Conservation (phyloP, 2,797 vertebrate species). For the Enteromius treurensis region DNA sequence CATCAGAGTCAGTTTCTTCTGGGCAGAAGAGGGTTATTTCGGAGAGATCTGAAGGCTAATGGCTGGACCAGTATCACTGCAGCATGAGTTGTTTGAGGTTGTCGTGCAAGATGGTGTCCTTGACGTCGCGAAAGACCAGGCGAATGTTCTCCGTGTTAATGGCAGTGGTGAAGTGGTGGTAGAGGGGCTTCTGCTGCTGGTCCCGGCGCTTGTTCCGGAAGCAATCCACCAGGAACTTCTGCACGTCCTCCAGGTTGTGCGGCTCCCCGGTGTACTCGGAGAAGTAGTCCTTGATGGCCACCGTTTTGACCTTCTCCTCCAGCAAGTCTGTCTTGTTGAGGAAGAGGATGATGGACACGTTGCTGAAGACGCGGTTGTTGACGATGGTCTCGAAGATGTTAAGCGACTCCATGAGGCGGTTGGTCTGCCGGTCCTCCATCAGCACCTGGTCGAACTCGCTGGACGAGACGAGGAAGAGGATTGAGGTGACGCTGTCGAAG, state of each 20-base stretch:
- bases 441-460: conserved; percentile 98
- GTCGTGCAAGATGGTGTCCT: conserved; percentile 98
- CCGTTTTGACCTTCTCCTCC: conserved; percentile 91
- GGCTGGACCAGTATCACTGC: conserved; percentile 80
- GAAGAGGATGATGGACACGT: conserved; percentile 98
- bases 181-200: conserved; percentile 94
- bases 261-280: conserved; percentile 87
- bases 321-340: conserved; percentile 98
- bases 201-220: conserved; percentile 93
- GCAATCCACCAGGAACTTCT: conserved; percentile 94
- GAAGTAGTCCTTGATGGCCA: conserved; percentile 97
- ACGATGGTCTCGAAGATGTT: conserved; percentile 99
- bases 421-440: conserved; percentile 98
- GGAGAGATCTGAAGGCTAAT: conserved; percentile 3
- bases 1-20: conserved; percentile 15
- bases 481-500: conserved; percentile 96
- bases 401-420: conserved; percentile 94
- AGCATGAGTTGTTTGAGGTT: conserved; percentile 99
- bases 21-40: conserved; percentile 41
- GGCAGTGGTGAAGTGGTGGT: conserved; percentile 99
- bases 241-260: conserved; percentile 87
- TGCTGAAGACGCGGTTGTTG: conserved; percentile 96
- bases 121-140: conserved; percentile 96
- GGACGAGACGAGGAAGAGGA: conserved; percentile 95
- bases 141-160: conserved; percentile 99